Evolutionary conservation across 2,888 invertebrate genomes (phyloP).

Genomic region (Metallyticus violacea): DNA sequence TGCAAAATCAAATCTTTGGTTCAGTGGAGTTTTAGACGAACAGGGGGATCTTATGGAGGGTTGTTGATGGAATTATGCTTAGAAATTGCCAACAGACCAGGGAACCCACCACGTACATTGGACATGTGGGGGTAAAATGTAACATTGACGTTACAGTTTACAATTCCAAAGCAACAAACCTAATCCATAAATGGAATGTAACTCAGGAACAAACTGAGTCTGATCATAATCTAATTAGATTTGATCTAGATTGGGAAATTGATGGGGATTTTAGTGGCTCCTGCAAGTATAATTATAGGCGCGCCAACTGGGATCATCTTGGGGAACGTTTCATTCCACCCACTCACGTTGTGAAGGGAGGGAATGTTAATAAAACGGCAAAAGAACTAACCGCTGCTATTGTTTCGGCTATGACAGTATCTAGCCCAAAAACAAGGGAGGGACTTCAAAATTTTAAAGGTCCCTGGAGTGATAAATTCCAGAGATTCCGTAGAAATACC

Average conservation of each 20-base stretch:
- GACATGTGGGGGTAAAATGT: too few relatives aligned
- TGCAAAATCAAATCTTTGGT: neutral
- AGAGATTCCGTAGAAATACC: neutral
- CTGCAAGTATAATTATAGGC: neutral
- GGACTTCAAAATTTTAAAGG: too few relatives aligned
- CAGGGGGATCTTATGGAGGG: neutral
- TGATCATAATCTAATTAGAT: neutral
- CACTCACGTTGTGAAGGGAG: neutral
- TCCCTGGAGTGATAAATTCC: neutral
- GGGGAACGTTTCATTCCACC: neutral
- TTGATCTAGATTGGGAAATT: neutral
- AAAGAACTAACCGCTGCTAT: neutral
- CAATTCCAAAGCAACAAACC: neutral
- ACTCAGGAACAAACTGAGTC: too few relatives aligned
- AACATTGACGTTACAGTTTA: neutral
- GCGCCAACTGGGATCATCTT: neutral
- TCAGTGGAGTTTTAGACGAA: neutral
- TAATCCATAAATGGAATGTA: neutral
- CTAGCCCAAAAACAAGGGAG: neutral
- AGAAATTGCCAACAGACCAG: neutral
- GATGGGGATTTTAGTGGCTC: too few relatives aligned
- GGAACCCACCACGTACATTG: neutral
- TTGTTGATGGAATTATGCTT: neutral
- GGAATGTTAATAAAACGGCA: neutral
- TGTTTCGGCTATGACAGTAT: neutral